Percentiles rank a stretch among this genome's conserved stretches.
phyloP scores from a whole-genome alignment of 2,888 invertebrate genomes.

The Andrena hattorfiana region DNA sequence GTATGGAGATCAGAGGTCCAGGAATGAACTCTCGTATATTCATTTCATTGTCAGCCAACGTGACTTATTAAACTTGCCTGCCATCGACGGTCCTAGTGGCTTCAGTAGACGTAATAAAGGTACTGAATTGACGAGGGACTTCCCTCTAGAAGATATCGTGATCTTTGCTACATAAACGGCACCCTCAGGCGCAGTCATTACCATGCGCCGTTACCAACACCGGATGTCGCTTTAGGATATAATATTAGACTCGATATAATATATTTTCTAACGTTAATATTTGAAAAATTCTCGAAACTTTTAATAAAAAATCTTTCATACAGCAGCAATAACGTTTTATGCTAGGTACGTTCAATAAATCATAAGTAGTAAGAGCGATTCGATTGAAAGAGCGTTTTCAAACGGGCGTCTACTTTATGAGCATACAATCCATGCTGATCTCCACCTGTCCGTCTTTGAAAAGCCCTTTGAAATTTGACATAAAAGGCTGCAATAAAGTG shows the following conservation, averaged over 20 bases:
- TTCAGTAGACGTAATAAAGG: background rate
- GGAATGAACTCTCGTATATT: background rate
- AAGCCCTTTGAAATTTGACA: background rate
- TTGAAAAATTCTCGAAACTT: too few relatives aligned
- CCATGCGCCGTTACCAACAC: too few relatives aligned
- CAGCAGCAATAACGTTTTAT: too few relatives aligned
- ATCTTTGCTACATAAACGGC: too few relatives aligned
- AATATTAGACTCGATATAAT: too few relatives aligned
- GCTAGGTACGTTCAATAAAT: too few relatives aligned
- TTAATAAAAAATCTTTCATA: too few relatives aligned
- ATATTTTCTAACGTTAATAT: too few relatives aligned
- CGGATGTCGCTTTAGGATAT: too few relatives aligned
- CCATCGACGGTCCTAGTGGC: background rate
- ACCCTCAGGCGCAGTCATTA: too few relatives aligned
- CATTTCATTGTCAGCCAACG: background rate
- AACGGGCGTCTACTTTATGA: background rate
- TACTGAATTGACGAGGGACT: background rate
- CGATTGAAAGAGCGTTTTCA: background rate
- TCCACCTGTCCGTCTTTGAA: background rate
- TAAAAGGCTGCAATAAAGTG: background rate
- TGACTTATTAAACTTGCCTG: background rate
- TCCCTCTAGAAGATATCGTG: background rate
- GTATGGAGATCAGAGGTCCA: background rate
- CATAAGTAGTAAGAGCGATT: too few relatives aligned
- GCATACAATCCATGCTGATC: background rate